A percentile compares a stretch with the other conserved stretches of the same genome.
phyloP scores from a whole-genome alignment of 2,113 vertebrate genomes.

The Petrocephalus zakoni region DNA sequence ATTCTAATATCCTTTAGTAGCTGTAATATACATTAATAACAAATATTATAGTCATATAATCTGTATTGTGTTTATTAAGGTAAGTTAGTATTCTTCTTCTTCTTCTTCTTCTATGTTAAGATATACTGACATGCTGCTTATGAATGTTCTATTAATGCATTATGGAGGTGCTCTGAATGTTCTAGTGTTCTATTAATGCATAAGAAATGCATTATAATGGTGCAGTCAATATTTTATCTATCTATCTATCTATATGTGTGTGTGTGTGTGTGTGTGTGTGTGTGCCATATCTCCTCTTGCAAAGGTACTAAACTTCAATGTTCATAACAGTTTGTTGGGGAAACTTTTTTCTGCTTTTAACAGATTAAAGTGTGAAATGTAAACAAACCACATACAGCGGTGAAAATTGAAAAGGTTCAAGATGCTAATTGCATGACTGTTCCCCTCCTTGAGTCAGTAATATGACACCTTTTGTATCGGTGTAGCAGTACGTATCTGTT shows the following conservation, averaged over 20 bases:
- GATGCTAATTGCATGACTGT: neutral
- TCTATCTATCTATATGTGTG: neutral
- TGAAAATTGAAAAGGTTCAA: no score
- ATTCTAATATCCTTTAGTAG: neutral
- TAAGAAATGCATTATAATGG: no score
- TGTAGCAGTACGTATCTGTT: neutral
- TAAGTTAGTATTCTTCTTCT: no score
- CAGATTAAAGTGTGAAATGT: neutral
- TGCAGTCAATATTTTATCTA: no score
- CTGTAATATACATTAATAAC: neutral
- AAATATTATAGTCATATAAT: no score
- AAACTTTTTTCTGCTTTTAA: neutral
- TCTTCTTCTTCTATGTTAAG: no score
- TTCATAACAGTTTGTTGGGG: neutral
- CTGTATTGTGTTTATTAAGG: no score
- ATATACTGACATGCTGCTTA: no score
- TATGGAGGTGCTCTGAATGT: no score
- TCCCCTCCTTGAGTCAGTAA: neutral
- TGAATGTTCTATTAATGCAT: no score
- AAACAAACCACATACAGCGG: neutral
- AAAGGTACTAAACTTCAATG: neutral
- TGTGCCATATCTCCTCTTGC: no score
- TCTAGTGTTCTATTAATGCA: no score
- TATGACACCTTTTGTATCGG: neutral
- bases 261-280: neutral